Base-by-base conservation (phyloP, 1,140 invertebrate genomes). In the Nasonia giraulti region DNA sequence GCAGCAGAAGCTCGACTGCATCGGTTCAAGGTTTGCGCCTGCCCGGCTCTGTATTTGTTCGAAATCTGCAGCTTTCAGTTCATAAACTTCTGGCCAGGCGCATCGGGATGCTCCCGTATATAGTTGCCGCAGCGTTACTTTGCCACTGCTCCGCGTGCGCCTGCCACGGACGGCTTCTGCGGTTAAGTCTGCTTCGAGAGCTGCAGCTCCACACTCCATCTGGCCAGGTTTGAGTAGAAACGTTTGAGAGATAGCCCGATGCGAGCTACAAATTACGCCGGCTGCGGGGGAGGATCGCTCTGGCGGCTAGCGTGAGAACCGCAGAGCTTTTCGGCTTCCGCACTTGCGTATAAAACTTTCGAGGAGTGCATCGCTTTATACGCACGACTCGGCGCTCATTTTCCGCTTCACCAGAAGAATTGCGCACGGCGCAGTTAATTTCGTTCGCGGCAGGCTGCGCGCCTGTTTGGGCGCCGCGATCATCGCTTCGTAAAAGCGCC, bases 151-250 rank as follows among this genome's bases (percentile, higher is more conserved):
- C 14, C 1, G 55, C 55, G 20, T 4, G 55, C 23, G 69, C 11
- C 69, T 71, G 69, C 69, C 17, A 71, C 69, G 69, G 69, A 71
- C 69, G 69, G 23, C 69, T 71, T 27, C 14, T 71, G 69, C 69
- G 69, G 69, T 71, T 27, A 71, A n/a, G 27, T 62, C 55, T 62
- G 55, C 55, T 62, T 62, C 55, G 17, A 62, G 55, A 62, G 55
- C 20, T 62, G 20, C 55, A 6, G 7, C 55, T n/a, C 0, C 55
- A n/a, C 20, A 62, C 55, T 62, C 1, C 6, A 1, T 62, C 55
- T 62, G 17, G 12, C 14, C 20, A 20, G 55, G 20, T n/a, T 44
- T n/a, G 55, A 62, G 55, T n/a, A 62, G 7, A 62, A 62, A 62
- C 55, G 55, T 62, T 62, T 62, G 55, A 62, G 55, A 62, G 55